These are phyloP conservation scores for Acipenser oxyrinchus DNA, from an alignment of 2,797 vertebrate genomes.

Conservation along the genomic window DNA sequence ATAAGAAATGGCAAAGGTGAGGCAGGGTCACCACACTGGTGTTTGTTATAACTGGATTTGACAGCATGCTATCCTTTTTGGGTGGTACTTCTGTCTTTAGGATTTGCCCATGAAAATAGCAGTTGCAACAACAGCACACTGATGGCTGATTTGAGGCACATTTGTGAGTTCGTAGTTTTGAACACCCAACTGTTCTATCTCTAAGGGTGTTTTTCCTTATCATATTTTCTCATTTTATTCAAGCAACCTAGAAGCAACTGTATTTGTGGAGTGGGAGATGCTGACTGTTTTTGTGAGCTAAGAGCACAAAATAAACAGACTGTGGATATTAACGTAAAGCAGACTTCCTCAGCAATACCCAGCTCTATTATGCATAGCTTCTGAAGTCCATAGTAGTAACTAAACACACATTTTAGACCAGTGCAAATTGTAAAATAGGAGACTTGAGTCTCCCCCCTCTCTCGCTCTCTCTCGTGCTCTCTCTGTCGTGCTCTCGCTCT, in stretches of 20 bases:
- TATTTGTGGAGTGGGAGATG: slow-evolving; percentile 18
- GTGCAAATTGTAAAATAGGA: slow-evolving; percentile 49
- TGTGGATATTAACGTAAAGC: slow-evolving; percentile 11
- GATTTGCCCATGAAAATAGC: no score
- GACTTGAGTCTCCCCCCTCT: slow-evolving; percentile 39
- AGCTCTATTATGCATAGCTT: slow-evolving; percentile 8
- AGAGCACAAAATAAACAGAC: slow-evolving; percentile 23
- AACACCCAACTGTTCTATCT: no score
- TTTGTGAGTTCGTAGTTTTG: no score
- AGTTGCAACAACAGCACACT: no score
- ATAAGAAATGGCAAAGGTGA: slow-evolving; percentile 36
- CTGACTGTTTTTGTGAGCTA: slow-evolving; percentile 15
- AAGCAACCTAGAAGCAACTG: no score
- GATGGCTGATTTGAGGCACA: no score
- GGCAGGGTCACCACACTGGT: slow-evolving; percentile 22
- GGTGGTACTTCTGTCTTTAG: no score
- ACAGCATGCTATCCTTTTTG: no score
- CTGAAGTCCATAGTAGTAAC: slow-evolving; percentile 38
- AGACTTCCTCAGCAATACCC: slow-evolving; percentile 11
- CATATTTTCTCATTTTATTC: no score
- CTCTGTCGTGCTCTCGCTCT: slow-evolving; percentile 16
- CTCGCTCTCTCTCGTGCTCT: slow-evolving; percentile 16
- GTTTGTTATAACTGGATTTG: not conserved
- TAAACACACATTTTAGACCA: slow-evolving; percentile 47
- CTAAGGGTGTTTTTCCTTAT: no score